Percentiles rank a stretch among this genome's conserved stretches.
phyloP scores from a whole-genome alignment of 2,797 vertebrate genomes.

The Tolypeutes matacus region DNA sequence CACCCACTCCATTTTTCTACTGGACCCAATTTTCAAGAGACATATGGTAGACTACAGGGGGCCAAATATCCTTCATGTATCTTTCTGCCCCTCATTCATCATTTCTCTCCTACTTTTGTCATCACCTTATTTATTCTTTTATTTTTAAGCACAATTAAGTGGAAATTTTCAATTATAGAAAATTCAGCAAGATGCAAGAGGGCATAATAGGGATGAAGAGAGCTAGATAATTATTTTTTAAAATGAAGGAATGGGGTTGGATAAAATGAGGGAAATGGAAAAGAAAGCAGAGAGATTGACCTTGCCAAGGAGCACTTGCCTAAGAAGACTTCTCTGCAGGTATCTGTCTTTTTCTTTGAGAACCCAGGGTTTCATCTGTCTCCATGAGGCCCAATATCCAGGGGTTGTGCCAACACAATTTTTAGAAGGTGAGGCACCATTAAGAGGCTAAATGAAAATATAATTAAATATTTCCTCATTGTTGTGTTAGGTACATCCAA shows the following conservation, averaged over 20 bases:
- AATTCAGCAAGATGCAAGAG: not conserved
- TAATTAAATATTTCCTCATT: not conserved
- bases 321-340: fast-evolving
- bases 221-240: not conserved
- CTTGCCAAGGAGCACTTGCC: not conserved
- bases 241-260: not conserved
- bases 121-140: not conserved
- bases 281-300: not conserved
- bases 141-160: not conserved
- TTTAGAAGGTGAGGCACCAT: not conserved
- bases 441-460: no score
- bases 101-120: not conserved
- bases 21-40: not conserved
- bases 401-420: not conserved
- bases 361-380: not conserved
- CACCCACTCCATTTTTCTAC: not conserved
- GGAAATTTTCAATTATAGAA: not conserved
- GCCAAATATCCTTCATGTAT: not conserved
- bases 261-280: not conserved
- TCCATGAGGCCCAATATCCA: not conserved
- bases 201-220: not conserved
- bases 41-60: not conserved
- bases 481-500: not conserved
- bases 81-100: not conserved
- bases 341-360: not conserved